phyloP scores from a whole-genome alignment of 2,888 invertebrate species.

The Heliconius cydno region DNA sequence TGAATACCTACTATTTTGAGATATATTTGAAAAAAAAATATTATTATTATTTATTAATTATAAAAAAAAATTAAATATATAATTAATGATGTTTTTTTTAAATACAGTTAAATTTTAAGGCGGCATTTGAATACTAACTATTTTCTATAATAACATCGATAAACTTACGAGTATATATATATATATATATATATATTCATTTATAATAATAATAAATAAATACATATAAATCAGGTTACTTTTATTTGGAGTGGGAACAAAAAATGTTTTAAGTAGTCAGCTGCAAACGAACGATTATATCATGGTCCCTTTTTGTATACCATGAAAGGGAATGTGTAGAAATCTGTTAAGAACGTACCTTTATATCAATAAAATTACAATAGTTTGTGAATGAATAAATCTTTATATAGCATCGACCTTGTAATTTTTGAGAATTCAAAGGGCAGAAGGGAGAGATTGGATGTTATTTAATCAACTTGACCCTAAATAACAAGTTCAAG shows the following conservation, averaged over 20 bases:
- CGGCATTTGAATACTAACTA: not conserved
- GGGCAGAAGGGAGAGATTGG: slow-evolving; percentile 71
- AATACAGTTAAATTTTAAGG: no score
- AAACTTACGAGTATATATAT: no score
- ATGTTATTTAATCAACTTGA: slow-evolving; percentile 69
- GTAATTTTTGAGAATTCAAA: slow-evolving; percentile 68
- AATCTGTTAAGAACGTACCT: slow-evolving; percentile 37
- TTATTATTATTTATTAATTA: no score
- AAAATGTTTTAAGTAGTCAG: slow-evolving; percentile 24
- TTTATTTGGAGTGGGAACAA: slow-evolving; percentile 8
- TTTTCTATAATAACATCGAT: not conserved
- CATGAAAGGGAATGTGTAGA: slow-evolving; percentile 24
- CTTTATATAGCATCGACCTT: slow-evolving; percentile 68
- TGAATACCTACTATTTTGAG: not conserved
- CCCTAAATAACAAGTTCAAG: slow-evolving; percentile 75
- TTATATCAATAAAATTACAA: slow-evolving; percentile 61
- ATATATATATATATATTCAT: no score
- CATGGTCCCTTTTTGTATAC: slow-evolving; percentile 14
- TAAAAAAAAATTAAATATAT: no score
- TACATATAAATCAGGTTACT: not conserved
- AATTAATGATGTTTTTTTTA: no score
- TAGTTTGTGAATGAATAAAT: slow-evolving; percentile 58
- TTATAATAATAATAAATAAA: not conserved
- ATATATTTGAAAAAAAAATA: not conserved
- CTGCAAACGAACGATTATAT: slow-evolving; percentile 32